Percentiles rank a stretch among this genome's conserved stretches.
These are phyloP conservation scores for Drosophila saltans DNA, from an alignment of 1,140 invertebrate species.

Conservation along the genomic window DNA sequence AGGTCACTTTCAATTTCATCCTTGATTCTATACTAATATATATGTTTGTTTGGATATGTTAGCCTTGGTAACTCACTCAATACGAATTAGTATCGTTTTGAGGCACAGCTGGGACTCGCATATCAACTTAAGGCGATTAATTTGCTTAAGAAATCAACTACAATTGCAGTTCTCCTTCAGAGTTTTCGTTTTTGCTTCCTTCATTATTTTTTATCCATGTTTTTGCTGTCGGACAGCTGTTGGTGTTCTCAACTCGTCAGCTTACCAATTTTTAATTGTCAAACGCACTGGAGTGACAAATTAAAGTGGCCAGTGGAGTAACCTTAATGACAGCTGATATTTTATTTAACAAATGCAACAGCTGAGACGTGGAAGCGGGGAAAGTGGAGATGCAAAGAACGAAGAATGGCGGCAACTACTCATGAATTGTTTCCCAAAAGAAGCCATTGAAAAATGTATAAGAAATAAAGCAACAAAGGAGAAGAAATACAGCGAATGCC, in stretches of 20 bases:
- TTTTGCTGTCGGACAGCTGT: slow-evolving; percentile 4
- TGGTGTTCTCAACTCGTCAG: slow-evolving; percentile 26
- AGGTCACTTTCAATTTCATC: no score
- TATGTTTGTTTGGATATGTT: neutral
- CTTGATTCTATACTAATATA: neutral
- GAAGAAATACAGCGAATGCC: neutral
- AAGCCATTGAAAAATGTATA: slow-evolving; percentile 61
- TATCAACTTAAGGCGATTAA: slow-evolving; percentile 14
- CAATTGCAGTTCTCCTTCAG: neutral
- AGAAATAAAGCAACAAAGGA: slow-evolving; percentile 37
- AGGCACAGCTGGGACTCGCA: neutral
- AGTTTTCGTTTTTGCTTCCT: neutral
- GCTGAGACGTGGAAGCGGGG: slow-evolving; percentile 46
- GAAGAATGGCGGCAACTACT: slow-evolving; percentile 1
- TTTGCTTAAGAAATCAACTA: slow-evolving; percentile 17
- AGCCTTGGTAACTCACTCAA: neutral
- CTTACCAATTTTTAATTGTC: slow-evolving; percentile 75
- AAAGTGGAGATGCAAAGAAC: neutral
- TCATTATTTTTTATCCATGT: slow-evolving; percentile 25
- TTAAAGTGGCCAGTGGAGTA: slow-evolving; percentile 53
- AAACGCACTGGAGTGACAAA: slow-evolving; percentile 75
- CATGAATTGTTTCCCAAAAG: slow-evolving; percentile 67
- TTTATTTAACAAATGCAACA: slow-evolving; percentile 76
- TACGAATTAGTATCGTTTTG: neutral
- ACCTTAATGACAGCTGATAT: slow-evolving; percentile 77